Conservation (phyloP, 2,888 invertebrate species). For the Cryptus viduatorius region DNA sequence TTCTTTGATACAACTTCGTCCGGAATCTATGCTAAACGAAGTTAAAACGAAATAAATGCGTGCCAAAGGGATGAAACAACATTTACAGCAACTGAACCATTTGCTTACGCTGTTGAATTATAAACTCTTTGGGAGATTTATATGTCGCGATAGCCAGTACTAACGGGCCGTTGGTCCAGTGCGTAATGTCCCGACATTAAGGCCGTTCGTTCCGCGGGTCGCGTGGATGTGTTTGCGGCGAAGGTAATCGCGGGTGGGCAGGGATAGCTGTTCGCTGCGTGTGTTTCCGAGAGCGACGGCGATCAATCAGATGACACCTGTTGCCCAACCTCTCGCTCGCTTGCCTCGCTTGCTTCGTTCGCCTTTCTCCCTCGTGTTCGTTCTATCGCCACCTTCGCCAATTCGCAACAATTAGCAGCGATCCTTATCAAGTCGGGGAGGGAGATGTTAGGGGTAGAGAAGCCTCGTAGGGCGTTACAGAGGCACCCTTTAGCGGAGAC, state of each 20-base stretch:
- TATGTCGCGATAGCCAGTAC: constrained; percentile 25
- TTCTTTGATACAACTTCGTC: no score
- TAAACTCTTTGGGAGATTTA: constrained; percentile 13
- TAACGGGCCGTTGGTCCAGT: constrained; percentile 72
- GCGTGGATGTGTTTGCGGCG: constrained; percentile 81
- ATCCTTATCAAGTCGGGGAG: constrained; percentile 82
- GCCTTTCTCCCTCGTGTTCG: constrained; percentile 75
- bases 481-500: constrained; percentile 48
- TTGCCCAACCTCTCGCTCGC: constrained; percentile 76
- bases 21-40: not conserved
- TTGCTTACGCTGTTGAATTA: constrained; percentile 8
- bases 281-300: constrained; percentile 78
- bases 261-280: constrained; percentile 68
- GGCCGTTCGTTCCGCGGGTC: constrained; percentile 76
- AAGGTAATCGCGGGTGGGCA: constrained; percentile 80
- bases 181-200: constrained; percentile 81
- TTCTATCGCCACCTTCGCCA: constrained; percentile 82
- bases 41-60: not conserved
- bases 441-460: constrained; percentile 36
- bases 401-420: constrained; percentile 84
- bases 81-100: not conserved
- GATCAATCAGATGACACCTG: constrained; percentile 85
- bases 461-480: constrained; percentile 41
- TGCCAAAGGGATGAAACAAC: not conserved
- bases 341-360: constrained; percentile 26